Evolutionary conservation across 2,113 vertebrate species (phyloP).

Genomic region (Fukomys damarensis): DNA sequence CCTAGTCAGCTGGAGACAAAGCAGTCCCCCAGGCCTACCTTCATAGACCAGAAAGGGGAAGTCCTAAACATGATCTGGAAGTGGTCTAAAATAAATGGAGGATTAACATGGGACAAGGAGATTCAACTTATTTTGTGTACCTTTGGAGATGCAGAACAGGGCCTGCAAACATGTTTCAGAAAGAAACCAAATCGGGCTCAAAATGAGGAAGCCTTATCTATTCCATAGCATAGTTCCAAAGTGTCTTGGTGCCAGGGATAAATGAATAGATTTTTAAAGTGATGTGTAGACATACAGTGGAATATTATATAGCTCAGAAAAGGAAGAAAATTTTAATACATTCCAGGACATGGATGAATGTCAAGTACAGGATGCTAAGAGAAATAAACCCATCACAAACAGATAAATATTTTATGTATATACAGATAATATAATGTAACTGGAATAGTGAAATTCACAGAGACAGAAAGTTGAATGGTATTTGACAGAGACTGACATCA

Average conservation of each 20-base stretch:
- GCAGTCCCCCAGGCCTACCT: not conserved
- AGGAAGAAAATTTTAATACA: not conserved
- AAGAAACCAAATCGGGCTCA: not conserved
- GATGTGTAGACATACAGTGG: not conserved
- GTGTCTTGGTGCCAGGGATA: not conserved
- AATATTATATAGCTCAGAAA: not conserved
- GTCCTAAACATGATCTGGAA: not conserved
- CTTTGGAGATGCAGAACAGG: not conserved
- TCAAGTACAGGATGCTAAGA: not conserved
- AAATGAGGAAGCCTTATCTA: not conserved
- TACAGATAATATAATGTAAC: not conserved
- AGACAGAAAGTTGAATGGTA: not conserved
- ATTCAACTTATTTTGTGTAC: not conserved
- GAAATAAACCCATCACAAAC: not conserved
- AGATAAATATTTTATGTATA: not conserved
- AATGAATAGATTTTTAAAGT: not conserved
- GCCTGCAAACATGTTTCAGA: not conserved
- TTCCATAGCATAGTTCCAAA: not conserved
- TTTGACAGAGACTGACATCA: not conserved
- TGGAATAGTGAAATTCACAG: not conserved
- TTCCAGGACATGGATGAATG: not conserved
- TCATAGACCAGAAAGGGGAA: not conserved
- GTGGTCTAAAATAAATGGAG: not conserved
- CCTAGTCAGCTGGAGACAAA: rapidly evolving
- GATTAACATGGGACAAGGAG: not conserved